These are phyloP conservation scores for Myopa tessellatipennis DNA, from an alignment of 2,888 invertebrate species.

Conservation along the genomic window DNA sequence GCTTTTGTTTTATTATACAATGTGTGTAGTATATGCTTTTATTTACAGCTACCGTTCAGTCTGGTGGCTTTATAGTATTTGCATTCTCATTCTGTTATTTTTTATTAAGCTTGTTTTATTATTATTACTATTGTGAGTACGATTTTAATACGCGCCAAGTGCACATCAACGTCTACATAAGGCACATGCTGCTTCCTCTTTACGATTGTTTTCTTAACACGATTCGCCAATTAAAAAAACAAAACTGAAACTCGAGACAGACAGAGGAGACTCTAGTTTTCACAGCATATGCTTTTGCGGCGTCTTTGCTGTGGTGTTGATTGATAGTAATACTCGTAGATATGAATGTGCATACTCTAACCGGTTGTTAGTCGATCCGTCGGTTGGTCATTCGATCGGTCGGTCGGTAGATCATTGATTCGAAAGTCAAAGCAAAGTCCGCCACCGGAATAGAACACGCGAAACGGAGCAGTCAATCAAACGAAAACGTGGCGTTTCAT, in stretches of 20 bases:
- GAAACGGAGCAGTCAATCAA: neutral
- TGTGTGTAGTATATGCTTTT: too few relatives aligned
- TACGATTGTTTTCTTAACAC: conserved; percentile 16
- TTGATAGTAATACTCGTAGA: neutral
- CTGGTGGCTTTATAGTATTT: too few relatives aligned
- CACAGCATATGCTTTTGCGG: neutral
- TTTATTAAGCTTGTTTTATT: too few relatives aligned
- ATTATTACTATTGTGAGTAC: too few relatives aligned
- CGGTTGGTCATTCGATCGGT: too few relatives aligned
- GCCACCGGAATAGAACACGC: neutral
- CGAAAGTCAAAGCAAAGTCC: conserved; percentile 1
- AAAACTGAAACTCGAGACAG: conserved; percentile 26
- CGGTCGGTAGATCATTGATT: neutral
- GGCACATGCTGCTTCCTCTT: neutral
- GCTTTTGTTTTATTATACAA: too few relatives aligned
- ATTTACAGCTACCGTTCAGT: too few relatives aligned
- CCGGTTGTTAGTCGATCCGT: neutral
- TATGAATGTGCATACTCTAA: neutral
- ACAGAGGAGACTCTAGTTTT: neutral
- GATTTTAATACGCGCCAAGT: too few relatives aligned
- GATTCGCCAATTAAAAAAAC: conserved; percentile 26
- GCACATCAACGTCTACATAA: too few relatives aligned
- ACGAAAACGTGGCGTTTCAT: conserved; percentile 1
- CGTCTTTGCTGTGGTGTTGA: too few relatives aligned
- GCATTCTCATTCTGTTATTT: too few relatives aligned